Base-by-base conservation (phyloP, 2,888 invertebrate species). In the Syritta pipiens region DNA sequence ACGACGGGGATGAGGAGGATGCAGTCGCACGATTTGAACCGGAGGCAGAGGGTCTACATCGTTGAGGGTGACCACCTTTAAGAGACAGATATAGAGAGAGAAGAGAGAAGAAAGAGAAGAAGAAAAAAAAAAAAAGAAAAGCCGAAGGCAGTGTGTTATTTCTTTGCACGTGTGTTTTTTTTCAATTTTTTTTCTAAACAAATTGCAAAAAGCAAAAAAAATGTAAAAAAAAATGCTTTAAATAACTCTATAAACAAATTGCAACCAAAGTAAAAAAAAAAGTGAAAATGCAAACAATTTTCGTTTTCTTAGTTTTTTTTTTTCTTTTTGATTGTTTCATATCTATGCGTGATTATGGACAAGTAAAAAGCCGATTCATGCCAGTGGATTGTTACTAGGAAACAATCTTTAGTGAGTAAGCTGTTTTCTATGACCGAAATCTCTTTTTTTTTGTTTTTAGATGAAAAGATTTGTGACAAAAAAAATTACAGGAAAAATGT, bases 121-220 rank as follows among this genome's bases (percentile, higher is more conserved):
- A 84, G 81, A 84, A 74, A 59, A 82, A 83, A 83, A 85, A 85
- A 86, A 84, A 85, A 82, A 84, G 92, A 92, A 92, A 92, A 94
- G 94, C 95, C 94, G 94, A 93, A 93, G 94, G 94, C 94, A 93
- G 92, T 92, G 90, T 83, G 83, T 84, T 89, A 89, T 76, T 82
- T 77, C 59, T 55, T 51, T 68, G 65, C 63, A 48, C 60, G 82
- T 82, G 63, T 88, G 88, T 35, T 76, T 68, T 81, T 68, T 77
- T 76, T 83, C 71, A 53, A 53, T 63, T 67, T 68, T 48, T 72
- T 59, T 48, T 12, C 53, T 48, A 79, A 68, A 67, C 40, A 46
- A 62, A 59, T 72, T 77, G 72, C 68, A 65, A 67, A 57, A 53
- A 77, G 72, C 71, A 68, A 63, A 63, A 59, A 48, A 59, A 62